phyloP scores from a whole-genome alignment of 2,797 vertebrate species.

The Chelidonichthys spinosus region DNA sequence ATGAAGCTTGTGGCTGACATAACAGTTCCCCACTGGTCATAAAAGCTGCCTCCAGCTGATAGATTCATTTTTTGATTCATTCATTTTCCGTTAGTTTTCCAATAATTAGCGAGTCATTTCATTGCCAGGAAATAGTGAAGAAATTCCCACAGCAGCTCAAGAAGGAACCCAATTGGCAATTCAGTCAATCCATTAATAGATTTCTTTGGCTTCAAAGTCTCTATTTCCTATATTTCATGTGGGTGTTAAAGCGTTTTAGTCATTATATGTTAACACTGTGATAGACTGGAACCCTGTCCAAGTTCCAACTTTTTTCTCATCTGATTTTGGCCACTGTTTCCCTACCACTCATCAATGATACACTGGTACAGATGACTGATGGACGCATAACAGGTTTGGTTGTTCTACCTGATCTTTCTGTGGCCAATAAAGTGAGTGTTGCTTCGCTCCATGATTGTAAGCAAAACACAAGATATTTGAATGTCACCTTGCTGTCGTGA shows the following conservation, averaged over 20 bases:
- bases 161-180: neutral
- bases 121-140: neutral
- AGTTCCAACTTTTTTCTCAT: too few relatives aligned
- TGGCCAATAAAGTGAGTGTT: neutral
- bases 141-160: neutral
- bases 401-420: neutral
- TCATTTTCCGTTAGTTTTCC: neutral
- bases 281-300: neutral
- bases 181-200: neutral
- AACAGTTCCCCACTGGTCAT: neutral
- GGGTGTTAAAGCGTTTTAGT: neutral
- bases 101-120: neutral
- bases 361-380: too few relatives aligned
- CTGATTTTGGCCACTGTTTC: too few relatives aligned
- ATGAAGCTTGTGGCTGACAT: neutral
- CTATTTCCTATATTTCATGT: neutral
- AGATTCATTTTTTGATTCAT: accelerated
- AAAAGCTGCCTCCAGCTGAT: neutral
- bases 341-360: too few relatives aligned
- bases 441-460: neutral
- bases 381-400: too few relatives aligned
- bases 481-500: neutral
- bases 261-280: neutral
- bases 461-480: slow-evolving; percentile 1
- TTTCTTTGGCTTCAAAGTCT: neutral